Percentiles rank a stretch among this genome's conserved stretches.
phyloP scores from a whole-genome alignment of 2,888 invertebrate species.

The Drosophila trichaetosa region DNA sequence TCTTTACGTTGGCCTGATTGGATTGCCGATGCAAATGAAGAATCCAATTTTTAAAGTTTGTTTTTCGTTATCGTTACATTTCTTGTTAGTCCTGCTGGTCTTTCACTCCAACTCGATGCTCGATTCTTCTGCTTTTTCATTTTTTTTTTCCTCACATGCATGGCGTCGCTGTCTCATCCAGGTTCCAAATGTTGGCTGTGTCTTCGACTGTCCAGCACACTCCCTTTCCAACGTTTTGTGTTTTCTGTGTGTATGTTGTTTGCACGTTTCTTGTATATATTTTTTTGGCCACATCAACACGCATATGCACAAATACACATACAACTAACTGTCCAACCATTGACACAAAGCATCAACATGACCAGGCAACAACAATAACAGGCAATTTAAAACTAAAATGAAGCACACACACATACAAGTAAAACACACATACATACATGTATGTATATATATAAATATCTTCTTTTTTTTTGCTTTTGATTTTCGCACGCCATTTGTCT shows the following conservation, averaged over 20 bases:
- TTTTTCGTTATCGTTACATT: constrained; percentile 81
- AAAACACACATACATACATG: constrained; percentile 5
- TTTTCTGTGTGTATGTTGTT: constrained; percentile 28
- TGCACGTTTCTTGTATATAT: constrained; percentile 51
- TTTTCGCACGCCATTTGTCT: constrained; percentile 70
- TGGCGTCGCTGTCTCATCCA: constrained; percentile 3
- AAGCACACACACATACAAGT: constrained; percentile 41
- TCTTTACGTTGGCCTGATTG: constrained; percentile 82
- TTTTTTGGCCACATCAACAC: constrained; percentile 62
- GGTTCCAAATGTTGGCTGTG: constrained; percentile 30
- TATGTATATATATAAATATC: background rate
- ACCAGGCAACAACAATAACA: constrained; percentile 52
- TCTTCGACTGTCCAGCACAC: constrained; percentile 25
- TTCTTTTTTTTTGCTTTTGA: constrained; percentile 48
- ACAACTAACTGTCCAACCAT: constrained; percentile 53
- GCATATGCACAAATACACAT: constrained; percentile 11
- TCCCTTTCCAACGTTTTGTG: constrained; percentile 22
- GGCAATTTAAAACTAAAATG: constrained; percentile 60
- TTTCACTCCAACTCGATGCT: constrained; percentile 20
- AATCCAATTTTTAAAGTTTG: constrained; percentile 83
- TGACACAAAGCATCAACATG: constrained; percentile 70
- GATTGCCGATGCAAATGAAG: constrained; percentile 83
- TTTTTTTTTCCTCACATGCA: constrained; percentile 19
- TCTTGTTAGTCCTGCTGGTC: constrained; percentile 67
- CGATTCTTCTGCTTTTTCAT: constrained; percentile 9